phyloP scores from a whole-genome alignment of 2,888 invertebrate genomes.

The Pristionchus mayeri region DNA sequence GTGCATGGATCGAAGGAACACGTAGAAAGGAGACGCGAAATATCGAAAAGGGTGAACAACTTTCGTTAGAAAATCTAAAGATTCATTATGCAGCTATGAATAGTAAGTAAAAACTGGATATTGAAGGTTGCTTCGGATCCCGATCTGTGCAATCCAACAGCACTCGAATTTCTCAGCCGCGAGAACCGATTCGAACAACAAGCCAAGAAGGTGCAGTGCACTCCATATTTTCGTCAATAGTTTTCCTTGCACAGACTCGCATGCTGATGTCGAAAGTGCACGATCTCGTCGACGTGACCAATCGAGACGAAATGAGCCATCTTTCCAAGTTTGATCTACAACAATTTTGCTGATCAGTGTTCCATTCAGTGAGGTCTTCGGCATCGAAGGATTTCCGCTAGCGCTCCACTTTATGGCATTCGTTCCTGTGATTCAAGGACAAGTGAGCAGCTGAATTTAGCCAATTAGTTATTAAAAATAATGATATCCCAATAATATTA shows the following conservation, averaged over 20 bases:
- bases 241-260: neutral
- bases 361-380: neutral
- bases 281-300: neutral
- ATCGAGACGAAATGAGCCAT: neutral
- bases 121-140: slow-evolving; percentile 3
- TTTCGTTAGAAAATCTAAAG: neutral
- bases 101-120: neutral
- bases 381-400: neutral
- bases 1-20: slow-evolving; percentile 52
- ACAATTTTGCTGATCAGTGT: neutral
- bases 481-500: no score
- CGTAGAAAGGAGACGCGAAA: slow-evolving; percentile 52
- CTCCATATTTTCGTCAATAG: neutral
- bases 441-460: slow-evolving; percentile 47
- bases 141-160: slow-evolving; percentile 55
- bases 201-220: slow-evolving; percentile 69
- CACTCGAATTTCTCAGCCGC: slow-evolving; percentile 72
- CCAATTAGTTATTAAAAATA: neutral
- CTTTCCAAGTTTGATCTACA: neutral
- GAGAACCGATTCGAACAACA: slow-evolving; percentile 76
- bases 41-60: slow-evolving; percentile 25
- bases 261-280: neutral
- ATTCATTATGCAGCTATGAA: no score
- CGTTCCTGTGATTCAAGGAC: slow-evolving; percentile 62
- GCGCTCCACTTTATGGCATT: slow-evolving; percentile 60